Percentiles rank a stretch among this genome's conserved stretches.
phyloP scores from a whole-genome alignment of 2,113 vertebrate genomes.

The Leptosomus discolor region DNA sequence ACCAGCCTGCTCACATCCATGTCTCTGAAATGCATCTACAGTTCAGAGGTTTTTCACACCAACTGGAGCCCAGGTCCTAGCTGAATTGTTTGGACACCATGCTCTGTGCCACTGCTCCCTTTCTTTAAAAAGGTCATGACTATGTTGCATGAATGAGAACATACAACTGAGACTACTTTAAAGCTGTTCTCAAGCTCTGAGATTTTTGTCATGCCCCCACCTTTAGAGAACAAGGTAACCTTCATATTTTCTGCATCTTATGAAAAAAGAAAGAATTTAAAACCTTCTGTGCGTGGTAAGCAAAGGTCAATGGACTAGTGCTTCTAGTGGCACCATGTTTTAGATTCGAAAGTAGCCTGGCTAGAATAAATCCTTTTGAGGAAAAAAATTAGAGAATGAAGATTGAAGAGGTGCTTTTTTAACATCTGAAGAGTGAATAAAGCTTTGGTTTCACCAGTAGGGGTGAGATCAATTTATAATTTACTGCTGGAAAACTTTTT shows the following conservation, averaged over 20 bases:
- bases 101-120: background rate
- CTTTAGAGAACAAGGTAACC: background rate
- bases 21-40: background rate
- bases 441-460: background rate
- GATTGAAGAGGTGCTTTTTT: background rate
- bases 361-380: background rate
- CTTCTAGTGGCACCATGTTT: background rate
- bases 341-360: background rate
- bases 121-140: background rate
- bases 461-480: background rate
- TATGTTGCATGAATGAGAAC: background rate
- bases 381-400: background rate
- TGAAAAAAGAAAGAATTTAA: background rate
- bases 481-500: background rate
- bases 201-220: background rate
- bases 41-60: background rate
- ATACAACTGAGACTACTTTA: background rate
- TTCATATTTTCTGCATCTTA: background rate
- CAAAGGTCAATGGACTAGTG: background rate
- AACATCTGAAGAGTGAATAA: background rate
- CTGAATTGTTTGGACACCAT: rapidly evolving
- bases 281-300: background rate
- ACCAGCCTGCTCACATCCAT: rapidly evolving
- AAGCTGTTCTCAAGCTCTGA: background rate
- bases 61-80: background rate